Conservation (phyloP, 2,888 invertebrate genomes). For the Tipula lateralis region DNA sequence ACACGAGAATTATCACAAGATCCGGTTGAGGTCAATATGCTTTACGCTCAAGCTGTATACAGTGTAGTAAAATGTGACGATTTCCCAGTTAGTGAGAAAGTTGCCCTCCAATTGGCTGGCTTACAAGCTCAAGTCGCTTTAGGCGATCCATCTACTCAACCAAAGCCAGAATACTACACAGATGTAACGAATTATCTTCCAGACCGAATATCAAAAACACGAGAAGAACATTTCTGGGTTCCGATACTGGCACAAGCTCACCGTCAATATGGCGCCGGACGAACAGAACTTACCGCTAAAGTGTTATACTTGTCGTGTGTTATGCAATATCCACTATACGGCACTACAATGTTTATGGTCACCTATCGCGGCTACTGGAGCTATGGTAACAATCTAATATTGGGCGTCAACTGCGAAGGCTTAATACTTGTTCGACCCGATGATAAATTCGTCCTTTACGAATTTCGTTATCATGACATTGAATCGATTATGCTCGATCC, state of each 20-base stretch:
- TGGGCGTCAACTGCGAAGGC: conserved; percentile 88
- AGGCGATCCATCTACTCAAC: conserved; percentile 70
- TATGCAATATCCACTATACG: conserved; percentile 92
- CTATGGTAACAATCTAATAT: conserved; percentile 64
- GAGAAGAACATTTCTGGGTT: conserved; percentile 80
- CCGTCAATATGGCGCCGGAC: conserved; percentile 85
- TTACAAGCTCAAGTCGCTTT: conserved; percentile 92
- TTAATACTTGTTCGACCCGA: conserved; percentile 85
- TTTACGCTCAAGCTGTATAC: conserved; percentile 93
- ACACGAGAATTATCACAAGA: conserved; percentile 88
- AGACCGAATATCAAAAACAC: conserved; percentile 69
- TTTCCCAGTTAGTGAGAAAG: conserved; percentile 91
- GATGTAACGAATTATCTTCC: conserved; percentile 89
- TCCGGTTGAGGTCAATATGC: conserved; percentile 87
- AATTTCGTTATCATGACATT: conserved; percentile 85
- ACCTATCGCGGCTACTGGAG: conserved; percentile 93
- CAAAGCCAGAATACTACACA: conserved; percentile 78
- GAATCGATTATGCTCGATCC: conserved; percentile 88
- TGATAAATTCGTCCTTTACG: conserved; percentile 86
- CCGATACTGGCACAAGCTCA: conserved; percentile 84
- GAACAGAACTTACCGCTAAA: conserved; percentile 86
- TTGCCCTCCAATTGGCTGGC: conserved; percentile 88
- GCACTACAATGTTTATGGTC: conserved; percentile 81
- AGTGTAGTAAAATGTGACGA: conserved; percentile 94
- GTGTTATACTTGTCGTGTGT: conserved; percentile 91